Conservation (phyloP, 2,797 vertebrate species). For the Semaprochilodus insignis region DNA sequence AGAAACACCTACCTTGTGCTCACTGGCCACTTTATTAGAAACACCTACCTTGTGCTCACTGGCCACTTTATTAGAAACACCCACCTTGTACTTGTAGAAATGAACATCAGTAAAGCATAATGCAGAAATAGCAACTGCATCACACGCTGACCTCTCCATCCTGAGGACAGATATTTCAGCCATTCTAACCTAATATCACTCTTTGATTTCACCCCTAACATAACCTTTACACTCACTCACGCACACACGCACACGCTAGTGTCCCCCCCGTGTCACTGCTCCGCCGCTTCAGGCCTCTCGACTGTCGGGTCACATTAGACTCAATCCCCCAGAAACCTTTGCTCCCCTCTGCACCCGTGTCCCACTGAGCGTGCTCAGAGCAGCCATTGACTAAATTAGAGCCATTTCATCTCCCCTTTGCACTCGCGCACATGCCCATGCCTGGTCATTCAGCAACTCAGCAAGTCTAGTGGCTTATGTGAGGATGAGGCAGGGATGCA, state of each 20-base stretch:
- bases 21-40: too few species aligned
- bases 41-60: too few species aligned
- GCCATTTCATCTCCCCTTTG: conserved; percentile 47
- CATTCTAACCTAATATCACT: conserved; percentile 11
- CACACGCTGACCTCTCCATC: background rate
- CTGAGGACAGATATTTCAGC: conserved; percentile 8
- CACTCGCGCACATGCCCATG: background rate
- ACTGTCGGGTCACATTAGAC: conserved; percentile 52
- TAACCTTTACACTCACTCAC: conserved; percentile 32
- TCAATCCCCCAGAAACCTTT: conserved; percentile 52
- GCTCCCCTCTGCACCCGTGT: conserved; percentile 42
- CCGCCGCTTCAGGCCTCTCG: conserved; percentile 31
- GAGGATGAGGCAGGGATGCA: too few species aligned
- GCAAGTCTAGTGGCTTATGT: too few species aligned
- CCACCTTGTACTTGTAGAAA: too few species aligned
- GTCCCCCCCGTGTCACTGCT: conserved; percentile 17
- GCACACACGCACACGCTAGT: conserved; percentile 20
- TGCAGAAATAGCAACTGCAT: background rate
- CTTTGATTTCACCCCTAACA: conserved; percentile 25
- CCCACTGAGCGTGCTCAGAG: conserved; percentile 41
- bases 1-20: too few species aligned
- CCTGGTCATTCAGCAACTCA: conserved; percentile 2
- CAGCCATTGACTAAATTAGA: conserved; percentile 44
- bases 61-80: too few species aligned
- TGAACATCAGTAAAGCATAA: too few species aligned